Evolutionary conservation across 1,140 invertebrate species (phyloP).

Genomic region (Octopus sinensis): DNA sequence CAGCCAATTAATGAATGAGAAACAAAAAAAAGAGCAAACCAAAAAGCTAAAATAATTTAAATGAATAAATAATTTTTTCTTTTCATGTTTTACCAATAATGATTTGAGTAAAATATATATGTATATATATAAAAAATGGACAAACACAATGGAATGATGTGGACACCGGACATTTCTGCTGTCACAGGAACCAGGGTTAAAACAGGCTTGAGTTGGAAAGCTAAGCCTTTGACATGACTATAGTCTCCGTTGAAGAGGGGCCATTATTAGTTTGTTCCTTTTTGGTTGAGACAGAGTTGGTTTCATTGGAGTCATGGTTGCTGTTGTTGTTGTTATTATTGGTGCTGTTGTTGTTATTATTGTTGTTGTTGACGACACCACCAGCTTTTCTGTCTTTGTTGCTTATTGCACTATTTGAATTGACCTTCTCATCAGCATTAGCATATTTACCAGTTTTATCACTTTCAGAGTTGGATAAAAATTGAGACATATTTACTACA

Average conservation of each 20-base stretch:
- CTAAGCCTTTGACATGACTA: conserved; percentile 7
- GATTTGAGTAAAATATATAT: no score
- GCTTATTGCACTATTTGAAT: conserved; percentile 31
- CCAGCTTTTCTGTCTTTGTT: conserved; percentile 9
- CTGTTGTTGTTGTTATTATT: not conserved
- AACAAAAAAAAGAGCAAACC: no score
- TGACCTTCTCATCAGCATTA: conserved; percentile 17
- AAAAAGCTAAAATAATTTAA: no score
- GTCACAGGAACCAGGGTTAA: not conserved
- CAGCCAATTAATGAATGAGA: no score
- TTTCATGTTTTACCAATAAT: no score
- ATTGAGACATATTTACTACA: conserved; percentile 2
- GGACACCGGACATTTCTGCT: not conserved
- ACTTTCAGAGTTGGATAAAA: conserved; percentile 15
- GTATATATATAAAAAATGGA: no score
- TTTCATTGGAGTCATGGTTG: not conserved
- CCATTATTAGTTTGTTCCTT: conserved; percentile 1
- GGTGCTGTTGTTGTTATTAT: not conserved
- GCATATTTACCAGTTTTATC: conserved; percentile 14
- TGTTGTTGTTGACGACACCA: conserved; percentile 13
- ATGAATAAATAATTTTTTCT: no score
- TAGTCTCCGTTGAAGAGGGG: not conserved
- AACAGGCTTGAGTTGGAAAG: not conserved
- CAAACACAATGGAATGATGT: not conserved
- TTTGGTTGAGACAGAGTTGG: not conserved